phyloP scores from a whole-genome alignment of 2,797 vertebrate genomes.

The Lacerta viridis region DNA sequence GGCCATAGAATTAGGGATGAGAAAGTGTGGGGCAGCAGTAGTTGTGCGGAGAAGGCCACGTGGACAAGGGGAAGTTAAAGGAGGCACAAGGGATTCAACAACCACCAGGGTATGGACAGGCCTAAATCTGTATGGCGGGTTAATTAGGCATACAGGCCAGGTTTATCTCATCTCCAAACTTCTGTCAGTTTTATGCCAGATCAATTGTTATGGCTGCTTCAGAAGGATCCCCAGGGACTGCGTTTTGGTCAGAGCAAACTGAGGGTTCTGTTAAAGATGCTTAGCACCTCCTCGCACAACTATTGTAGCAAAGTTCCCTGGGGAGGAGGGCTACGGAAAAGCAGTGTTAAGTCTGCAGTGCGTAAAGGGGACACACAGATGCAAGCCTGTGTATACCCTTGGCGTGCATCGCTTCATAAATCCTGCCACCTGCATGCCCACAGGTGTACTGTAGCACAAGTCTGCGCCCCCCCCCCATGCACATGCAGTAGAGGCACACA shows the following conservation, averaged over 20 bases:
- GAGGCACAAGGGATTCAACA: too few species aligned
- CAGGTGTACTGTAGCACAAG: too few species aligned
- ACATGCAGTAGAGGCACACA: neutral
- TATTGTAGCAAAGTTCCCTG: neutral
- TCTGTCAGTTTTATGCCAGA: neutral
- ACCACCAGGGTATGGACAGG: too few species aligned
- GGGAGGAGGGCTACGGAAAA: neutral
- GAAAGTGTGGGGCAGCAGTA: too few species aligned
- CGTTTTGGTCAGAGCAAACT: neutral
- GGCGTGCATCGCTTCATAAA: neutral
- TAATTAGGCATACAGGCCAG: neutral
- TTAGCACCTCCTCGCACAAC: neutral
- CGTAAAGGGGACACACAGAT: neutral
- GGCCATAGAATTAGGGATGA: too few species aligned
- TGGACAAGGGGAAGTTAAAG: too few species aligned
- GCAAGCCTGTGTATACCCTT: neutral
- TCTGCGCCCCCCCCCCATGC: too few species aligned
- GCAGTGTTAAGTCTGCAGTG: neutral
- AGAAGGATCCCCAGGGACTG: neutral
- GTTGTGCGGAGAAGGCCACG: too few species aligned
- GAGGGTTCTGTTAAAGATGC: neutral
- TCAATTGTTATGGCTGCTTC: too few species aligned
- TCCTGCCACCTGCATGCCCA: too few species aligned
- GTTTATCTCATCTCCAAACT: too few species aligned
- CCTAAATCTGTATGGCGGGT: neutral